These are phyloP conservation scores for Spilarctia lutea DNA, from an alignment of 2,888 invertebrate genomes.

Conservation along the genomic window DNA sequence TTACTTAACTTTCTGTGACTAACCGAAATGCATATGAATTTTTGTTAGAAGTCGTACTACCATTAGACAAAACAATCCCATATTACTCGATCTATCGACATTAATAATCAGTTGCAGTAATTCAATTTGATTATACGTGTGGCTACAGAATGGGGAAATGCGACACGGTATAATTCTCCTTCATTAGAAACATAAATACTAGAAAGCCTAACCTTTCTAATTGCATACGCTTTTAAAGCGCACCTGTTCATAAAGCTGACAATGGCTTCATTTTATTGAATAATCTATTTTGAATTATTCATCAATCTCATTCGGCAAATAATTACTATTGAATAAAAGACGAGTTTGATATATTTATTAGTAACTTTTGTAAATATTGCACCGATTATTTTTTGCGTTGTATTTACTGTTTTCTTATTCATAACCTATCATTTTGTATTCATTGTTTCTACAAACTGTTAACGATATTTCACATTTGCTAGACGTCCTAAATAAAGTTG, in stretches of 20 bases:
- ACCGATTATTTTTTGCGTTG: too few relatives aligned
- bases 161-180: constrained; percentile 15
- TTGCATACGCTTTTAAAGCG: constrained; percentile 22
- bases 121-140: constrained; percentile 20
- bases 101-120: constrained; percentile 17
- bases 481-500: too few relatives aligned
- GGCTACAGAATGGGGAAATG: constrained; percentile 17
- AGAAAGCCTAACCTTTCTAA: constrained; percentile 40
- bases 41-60: background rate
- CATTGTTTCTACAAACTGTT: too few relatives aligned
- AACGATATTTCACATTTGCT: too few relatives aligned
- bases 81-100: constrained; percentile 9
- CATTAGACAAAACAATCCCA: constrained; percentile 6
- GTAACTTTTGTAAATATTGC: too few relatives aligned
- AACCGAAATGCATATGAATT: background rate
- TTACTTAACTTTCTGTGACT: background rate
- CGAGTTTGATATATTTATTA: background rate
- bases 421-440: too few relatives aligned
- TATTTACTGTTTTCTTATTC: too few relatives aligned
- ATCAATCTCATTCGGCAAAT: background rate
- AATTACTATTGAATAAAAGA: background rate
- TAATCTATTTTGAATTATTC: background rate
- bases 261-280: constrained; percentile 7
- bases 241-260: constrained; percentile 21
- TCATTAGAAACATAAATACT: constrained; percentile 22